phyloP scores from a whole-genome alignment of 2,113 vertebrate genomes.

The Azemiops feae region DNA sequence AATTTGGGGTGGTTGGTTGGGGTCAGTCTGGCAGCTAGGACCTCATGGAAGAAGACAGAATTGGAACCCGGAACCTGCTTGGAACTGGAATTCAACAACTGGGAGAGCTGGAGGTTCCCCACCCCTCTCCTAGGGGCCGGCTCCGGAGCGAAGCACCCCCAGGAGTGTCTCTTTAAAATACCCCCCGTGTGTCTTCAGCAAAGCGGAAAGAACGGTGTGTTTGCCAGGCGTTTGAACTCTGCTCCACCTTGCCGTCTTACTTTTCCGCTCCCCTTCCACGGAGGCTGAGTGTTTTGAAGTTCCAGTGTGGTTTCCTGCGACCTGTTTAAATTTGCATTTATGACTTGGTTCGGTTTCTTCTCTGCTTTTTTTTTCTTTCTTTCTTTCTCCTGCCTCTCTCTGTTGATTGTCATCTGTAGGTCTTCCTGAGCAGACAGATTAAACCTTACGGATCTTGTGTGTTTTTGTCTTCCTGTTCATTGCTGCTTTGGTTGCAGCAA shows the following conservation, averaged over 20 bases:
- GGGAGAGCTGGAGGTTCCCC: neutral
- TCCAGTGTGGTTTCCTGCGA: neutral
- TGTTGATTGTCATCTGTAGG: neutral
- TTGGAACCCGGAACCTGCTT: neutral
- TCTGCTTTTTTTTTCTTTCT: neutral
- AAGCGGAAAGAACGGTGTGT: neutral
- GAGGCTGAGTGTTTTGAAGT: neutral
- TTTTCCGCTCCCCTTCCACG: neutral
- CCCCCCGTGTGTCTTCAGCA: neutral
- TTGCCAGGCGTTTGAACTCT: neutral
- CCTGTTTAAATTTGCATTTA: neutral
- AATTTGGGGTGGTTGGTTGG: neutral
- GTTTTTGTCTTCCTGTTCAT: neutral
- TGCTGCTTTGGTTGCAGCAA: neutral
- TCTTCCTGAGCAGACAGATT: neutral
- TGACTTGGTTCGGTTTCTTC: neutral
- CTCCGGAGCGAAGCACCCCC: neutral
- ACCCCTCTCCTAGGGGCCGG: neutral
- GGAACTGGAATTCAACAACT: neutral
- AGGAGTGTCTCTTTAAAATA: neutral
- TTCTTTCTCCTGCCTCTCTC: neutral
- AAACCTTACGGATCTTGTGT: slow-evolving; percentile 6
- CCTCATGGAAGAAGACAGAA: neutral
- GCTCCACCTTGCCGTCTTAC: neutral
- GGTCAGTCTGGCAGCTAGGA: neutral